Percentiles rank a stretch among this genome's conserved stretches.
These are phyloP conservation scores for Danio choprae DNA, from an alignment of 2,797 vertebrate genomes.

Conservation along the genomic window DNA sequence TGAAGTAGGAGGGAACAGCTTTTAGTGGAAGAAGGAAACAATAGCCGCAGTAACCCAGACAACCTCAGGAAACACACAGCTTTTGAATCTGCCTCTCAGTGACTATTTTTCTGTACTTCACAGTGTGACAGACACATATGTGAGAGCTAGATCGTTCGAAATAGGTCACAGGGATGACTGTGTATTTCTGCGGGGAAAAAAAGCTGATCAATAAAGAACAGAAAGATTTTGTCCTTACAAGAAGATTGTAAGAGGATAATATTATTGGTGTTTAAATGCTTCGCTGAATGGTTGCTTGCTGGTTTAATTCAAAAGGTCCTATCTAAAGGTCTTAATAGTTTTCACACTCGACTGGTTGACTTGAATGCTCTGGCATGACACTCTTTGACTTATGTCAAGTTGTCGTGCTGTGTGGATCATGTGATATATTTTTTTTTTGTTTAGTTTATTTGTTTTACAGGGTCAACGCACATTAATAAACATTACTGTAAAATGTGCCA, in stretches of 20 bases:
- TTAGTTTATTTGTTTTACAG: too few species aligned
- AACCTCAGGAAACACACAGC: constrained; percentile 33
- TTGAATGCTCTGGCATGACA: too few species aligned
- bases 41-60: constrained; percentile 45
- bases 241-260: background rate
- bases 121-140: background rate
- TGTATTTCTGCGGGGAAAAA: background rate
- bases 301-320: background rate
- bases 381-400: too few species aligned
- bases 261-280: background rate
- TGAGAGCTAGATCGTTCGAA: background rate
- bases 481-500: too few species aligned
- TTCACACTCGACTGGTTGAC: too few species aligned
- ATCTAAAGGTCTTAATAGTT: background rate
- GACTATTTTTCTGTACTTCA: constrained; percentile 16
- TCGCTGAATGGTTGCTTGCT: too few species aligned
- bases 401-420: too few species aligned
- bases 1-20: constrained; percentile 49
- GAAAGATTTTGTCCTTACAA: background rate
- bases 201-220: background rate
- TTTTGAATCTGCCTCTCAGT: constrained; percentile 20
- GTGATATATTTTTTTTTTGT: too few species aligned
- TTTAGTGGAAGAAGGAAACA: constrained; percentile 49
- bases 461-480: too few species aligned
- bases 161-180: background rate